These are phyloP conservation scores for Caloenas nicobarica DNA, from an alignment of 2,113 vertebrate species.

Conservation along the genomic window DNA sequence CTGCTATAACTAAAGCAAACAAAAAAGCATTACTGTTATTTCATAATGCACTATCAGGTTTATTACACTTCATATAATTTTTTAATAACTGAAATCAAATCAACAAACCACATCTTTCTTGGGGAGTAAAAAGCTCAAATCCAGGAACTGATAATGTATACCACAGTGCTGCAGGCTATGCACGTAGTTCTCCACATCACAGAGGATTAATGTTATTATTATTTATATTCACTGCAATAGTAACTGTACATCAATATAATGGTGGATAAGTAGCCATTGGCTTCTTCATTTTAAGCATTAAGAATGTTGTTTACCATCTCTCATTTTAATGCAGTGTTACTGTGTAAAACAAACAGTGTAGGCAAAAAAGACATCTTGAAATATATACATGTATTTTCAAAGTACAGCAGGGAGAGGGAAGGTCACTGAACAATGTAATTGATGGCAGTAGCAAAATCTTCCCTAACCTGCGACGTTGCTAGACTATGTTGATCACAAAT, in stretches of 20 bases:
- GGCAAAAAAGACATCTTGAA: conserved; percentile 56
- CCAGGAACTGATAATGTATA: background rate
- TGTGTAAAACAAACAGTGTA: conserved; percentile 42
- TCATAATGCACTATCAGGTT: background rate
- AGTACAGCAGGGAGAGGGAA: conserved; percentile 44
- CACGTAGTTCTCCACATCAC: background rate
- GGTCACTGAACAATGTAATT: conserved; percentile 59
- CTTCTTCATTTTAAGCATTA: conserved; percentile 55
- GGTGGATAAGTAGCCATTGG: conserved; percentile 30
- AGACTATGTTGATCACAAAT: conserved; percentile 33
- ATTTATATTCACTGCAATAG: conserved; percentile 42
- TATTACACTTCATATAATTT: background rate
- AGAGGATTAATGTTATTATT: conserved; percentile 43
- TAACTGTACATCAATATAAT: conserved; percentile 54
- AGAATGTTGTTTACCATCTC: conserved; percentile 42
- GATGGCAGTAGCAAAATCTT: conserved; percentile 41
- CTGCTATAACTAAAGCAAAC: background rate
- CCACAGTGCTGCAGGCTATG: background rate
- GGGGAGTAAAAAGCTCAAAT: background rate
- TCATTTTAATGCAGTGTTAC: conserved; percentile 44
- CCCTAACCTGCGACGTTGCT: background rate
- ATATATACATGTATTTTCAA: conserved; percentile 60
- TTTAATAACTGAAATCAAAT: background rate
- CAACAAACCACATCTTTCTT: background rate
- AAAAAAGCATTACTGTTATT: background rate